phyloP scores from a whole-genome alignment of 2,113 vertebrate species.

The Dascyllus trimaculatus region DNA sequence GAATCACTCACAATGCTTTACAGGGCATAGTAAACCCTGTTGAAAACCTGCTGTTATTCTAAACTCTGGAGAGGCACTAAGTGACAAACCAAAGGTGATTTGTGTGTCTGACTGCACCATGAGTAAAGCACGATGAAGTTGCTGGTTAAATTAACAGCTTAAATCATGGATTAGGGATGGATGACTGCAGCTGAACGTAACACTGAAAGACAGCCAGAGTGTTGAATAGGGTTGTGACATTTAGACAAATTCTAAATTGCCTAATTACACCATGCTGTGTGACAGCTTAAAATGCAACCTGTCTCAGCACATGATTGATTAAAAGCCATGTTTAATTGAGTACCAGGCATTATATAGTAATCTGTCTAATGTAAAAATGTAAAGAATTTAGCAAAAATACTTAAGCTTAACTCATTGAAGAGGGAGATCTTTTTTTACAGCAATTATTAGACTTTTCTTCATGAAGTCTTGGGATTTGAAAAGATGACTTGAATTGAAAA shows the following conservation, averaged over 20 bases:
- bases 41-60: no score
- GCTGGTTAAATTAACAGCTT: neutral
- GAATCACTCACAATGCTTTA: no score
- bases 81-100: neutral
- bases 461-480: no score
- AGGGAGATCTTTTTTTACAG: no score
- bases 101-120: neutral
- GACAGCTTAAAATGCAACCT: slow-evolving; percentile 34
- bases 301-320: slow-evolving; percentile 1
- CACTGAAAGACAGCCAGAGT: neutral
- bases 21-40: no score
- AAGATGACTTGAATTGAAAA: no score
- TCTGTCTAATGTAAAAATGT: neutral
- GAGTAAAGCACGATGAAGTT: neutral
- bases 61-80: neutral
- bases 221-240: neutral
- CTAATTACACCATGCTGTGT: slow-evolving; percentile 29
- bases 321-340: neutral
- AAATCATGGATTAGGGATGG: slow-evolving; percentile 12
- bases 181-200: slow-evolving; percentile 12
- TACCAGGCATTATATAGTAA: neutral
- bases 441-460: no score
- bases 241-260: neutral
- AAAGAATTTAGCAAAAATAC: neutral
- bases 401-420: no score